A percentile compares a stretch with the other conserved stretches of the same genome.
phyloP scores from a whole-genome alignment of 2,888 invertebrate species.

The Hyposoter didymator region DNA sequence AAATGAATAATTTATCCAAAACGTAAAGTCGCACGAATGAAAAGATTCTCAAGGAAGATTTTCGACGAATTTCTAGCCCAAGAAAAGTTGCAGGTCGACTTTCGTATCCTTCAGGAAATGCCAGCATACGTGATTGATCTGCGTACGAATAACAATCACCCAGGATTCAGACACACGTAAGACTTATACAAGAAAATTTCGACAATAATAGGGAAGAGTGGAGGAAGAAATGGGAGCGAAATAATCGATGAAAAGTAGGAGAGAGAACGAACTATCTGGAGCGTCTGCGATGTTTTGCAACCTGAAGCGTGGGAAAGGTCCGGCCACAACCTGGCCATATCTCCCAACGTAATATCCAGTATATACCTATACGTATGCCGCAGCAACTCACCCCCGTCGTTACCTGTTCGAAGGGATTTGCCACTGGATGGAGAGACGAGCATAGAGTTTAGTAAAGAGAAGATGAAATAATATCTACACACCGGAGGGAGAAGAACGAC shows the following conservation, averaged over 20 bases:
- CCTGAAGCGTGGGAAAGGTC: constrained; percentile 77
- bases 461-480: constrained; percentile 77
- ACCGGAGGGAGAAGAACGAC: constrained; percentile 56
- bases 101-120: neutral
- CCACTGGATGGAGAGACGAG: constrained; percentile 55
- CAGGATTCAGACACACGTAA: constrained; percentile 46
- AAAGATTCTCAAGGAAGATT: no score
- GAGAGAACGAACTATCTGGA: constrained; percentile 47
- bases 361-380: constrained; percentile 28
- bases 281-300: constrained; percentile 76
- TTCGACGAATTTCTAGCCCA: neutral
- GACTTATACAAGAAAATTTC: constrained; percentile 35
- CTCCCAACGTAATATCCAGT: constrained; percentile 5
- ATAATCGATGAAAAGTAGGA: constrained; percentile 58
- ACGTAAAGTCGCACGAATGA: neutral
- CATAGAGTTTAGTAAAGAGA: constrained; percentile 50
- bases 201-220: constrained; percentile 49
- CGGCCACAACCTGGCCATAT: constrained; percentile 46
- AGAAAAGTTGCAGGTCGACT: neutral
- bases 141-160: constrained; percentile 30
- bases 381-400: constrained; percentile 71
- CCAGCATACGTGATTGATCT: constrained; percentile 11
- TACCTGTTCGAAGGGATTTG: constrained; percentile 79
- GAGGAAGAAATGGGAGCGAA: constrained; percentile 36
- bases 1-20: neutral